Conservation (phyloP, 2,888 invertebrate species). For the Unio delphinus region DNA sequence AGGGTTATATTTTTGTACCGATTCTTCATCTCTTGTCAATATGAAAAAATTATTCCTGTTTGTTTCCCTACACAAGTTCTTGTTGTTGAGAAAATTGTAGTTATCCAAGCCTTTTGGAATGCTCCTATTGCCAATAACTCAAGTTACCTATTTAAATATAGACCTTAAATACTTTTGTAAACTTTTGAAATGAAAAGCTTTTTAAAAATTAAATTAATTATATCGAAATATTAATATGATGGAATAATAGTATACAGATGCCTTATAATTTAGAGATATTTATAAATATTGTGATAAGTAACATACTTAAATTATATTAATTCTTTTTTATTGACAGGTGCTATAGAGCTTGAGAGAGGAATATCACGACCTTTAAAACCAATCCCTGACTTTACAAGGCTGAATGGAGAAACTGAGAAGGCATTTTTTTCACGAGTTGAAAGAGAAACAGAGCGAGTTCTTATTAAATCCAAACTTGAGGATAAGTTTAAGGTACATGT, state of each 20-base stretch:
- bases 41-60: no score
- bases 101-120: no score
- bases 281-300: background rate
- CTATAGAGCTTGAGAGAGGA: slow-evolving; percentile 28
- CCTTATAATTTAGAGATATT: no score
- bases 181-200: no score
- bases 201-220: slow-evolving; percentile 1
- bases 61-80: no score
- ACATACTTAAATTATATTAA: background rate
- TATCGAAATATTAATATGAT: background rate
- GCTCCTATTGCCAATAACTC: no score
- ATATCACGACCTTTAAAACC: slow-evolving; percentile 40
- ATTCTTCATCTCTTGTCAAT: no score
- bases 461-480: slow-evolving; percentile 46
- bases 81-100: no score
- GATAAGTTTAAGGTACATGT: slow-evolving; percentile 51
- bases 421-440: slow-evolving; percentile 53
- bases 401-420: slow-evolving; percentile 47
- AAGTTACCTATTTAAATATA: no score
- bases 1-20: no score
- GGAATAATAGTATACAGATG: no score
- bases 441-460: slow-evolving; percentile 37
- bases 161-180: no score
- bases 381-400: slow-evolving; percentile 42
- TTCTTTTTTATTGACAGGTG: background rate